phyloP scores from a whole-genome alignment of 2,113 vertebrate genomes.

The Stictonetta naevosa region DNA sequence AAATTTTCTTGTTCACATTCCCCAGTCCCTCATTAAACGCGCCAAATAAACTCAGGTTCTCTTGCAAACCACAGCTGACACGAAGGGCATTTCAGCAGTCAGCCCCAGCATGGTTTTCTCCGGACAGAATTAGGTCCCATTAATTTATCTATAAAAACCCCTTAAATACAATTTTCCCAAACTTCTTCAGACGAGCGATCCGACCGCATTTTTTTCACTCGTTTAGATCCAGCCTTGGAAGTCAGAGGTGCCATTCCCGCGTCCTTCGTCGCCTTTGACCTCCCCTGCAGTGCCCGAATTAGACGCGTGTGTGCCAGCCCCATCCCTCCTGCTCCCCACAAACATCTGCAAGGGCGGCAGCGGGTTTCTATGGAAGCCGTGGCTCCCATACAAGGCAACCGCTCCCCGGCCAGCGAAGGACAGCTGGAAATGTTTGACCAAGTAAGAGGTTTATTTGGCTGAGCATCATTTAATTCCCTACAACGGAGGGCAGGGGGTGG shows the following conservation, averaged over 20 bases:
- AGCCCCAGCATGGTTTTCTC: neutral
- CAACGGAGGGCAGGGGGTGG: neutral
- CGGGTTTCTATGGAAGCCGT: neutral
- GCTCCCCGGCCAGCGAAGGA: neutral
- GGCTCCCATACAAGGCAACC: conserved; percentile 62
- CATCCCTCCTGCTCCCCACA: neutral
- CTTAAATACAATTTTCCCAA: neutral
- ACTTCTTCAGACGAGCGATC: neutral
- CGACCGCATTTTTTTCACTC: neutral
- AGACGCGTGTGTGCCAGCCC: neutral
- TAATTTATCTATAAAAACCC: neutral
- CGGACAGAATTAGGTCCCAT: neutral
- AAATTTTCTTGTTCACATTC: neutral
- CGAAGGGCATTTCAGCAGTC: neutral
- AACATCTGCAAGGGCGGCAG: neutral
- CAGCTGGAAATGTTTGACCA: conserved; percentile 46
- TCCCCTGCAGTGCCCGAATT: conserved; percentile 13
- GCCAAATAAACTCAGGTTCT: neutral
- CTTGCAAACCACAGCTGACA: neutral
- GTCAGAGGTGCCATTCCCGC: neutral
- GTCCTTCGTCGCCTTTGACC: neutral
- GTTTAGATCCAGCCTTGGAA: neutral
- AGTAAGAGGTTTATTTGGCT: conserved; percentile 65
- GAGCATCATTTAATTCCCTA: conserved; percentile 11
- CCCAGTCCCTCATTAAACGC: neutral